Conservation (phyloP, 2,888 invertebrate genomes). For the Archips xylosteana region DNA sequence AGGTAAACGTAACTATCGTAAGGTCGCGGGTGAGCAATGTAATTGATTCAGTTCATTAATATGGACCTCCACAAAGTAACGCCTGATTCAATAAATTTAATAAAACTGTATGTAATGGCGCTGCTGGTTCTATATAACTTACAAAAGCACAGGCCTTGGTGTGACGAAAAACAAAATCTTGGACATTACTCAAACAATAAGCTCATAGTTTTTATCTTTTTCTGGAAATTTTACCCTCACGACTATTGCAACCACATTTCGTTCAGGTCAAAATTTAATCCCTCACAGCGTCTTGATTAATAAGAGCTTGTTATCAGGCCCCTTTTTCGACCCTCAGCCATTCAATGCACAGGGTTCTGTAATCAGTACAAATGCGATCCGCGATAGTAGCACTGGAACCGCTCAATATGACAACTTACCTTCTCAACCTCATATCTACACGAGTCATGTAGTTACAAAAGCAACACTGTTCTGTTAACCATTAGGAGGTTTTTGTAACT, state of each 20-base stretch:
- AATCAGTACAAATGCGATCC: conserved; percentile 81
- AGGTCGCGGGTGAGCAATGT: no score
- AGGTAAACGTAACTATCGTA: no score
- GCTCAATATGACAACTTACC: conserved; percentile 56
- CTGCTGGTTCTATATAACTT: no score
- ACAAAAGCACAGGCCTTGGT: no score
- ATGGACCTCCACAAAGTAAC: no score
- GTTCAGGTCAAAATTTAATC: conserved; percentile 24
- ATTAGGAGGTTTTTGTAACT: background rate
- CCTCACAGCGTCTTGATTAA: conserved; percentile 26
- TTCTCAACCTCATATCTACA: background rate
- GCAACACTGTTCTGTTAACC: background rate
- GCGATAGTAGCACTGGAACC: conserved; percentile 66
- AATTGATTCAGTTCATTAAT: no score
- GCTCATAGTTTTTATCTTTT: background rate
- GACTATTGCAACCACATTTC: background rate
- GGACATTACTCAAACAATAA: background rate
- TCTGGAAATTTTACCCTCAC: background rate
- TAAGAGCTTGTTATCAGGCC: conserved; percentile 46
- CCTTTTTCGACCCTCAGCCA: conserved; percentile 58
- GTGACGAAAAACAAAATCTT: background rate
- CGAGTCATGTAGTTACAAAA: background rate
- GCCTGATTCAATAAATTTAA: no score
- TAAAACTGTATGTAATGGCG: no score
- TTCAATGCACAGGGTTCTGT: conserved; percentile 51